phyloP scores from a whole-genome alignment of 2,113 vertebrate species.

The Athene cunicularia region DNA sequence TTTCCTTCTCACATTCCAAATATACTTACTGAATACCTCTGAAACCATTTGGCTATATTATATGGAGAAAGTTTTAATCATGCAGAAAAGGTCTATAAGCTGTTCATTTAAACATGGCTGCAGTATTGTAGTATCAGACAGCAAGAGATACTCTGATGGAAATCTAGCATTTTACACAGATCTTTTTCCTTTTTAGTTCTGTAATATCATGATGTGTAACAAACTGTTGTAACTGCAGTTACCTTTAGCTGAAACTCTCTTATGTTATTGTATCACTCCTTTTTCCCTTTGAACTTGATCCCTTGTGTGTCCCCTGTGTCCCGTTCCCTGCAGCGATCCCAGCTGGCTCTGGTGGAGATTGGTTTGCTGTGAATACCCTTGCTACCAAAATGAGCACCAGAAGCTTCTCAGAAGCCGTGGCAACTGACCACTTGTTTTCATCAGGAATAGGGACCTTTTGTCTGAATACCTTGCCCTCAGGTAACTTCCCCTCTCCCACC shows the following conservation, averaged over 20 bases:
- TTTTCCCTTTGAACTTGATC: constrained; percentile 75
- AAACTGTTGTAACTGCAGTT: constrained; percentile 50
- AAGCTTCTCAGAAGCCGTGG: constrained; percentile 71
- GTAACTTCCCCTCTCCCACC: constrained; percentile 69
- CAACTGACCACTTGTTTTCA: constrained; percentile 77
- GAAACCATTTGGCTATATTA: neutral
- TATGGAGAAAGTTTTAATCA: too few species aligned
- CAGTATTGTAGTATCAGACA: neutral
- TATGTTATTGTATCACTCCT: constrained; percentile 71
- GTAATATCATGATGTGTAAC: neutral
- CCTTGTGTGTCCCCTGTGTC: constrained; percentile 72
- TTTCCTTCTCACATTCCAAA: neutral
- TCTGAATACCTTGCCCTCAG: constrained; percentile 77
- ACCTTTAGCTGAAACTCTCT: constrained; percentile 67
- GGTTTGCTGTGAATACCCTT: constrained; percentile 74
- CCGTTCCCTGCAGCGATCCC: constrained; percentile 74
- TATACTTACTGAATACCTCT: neutral
- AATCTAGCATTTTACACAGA: neutral
- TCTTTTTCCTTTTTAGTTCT: constrained; percentile 12
- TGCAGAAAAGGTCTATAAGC: too few species aligned
- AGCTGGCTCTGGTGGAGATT: constrained; percentile 78
- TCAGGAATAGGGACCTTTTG: constrained; percentile 74
- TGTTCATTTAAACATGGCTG: neutral
- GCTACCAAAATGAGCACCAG: constrained; percentile 70
- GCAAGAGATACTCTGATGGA: neutral